Conservation (phyloP, 2,888 invertebrate species). For the Thalpophila matura region DNA sequence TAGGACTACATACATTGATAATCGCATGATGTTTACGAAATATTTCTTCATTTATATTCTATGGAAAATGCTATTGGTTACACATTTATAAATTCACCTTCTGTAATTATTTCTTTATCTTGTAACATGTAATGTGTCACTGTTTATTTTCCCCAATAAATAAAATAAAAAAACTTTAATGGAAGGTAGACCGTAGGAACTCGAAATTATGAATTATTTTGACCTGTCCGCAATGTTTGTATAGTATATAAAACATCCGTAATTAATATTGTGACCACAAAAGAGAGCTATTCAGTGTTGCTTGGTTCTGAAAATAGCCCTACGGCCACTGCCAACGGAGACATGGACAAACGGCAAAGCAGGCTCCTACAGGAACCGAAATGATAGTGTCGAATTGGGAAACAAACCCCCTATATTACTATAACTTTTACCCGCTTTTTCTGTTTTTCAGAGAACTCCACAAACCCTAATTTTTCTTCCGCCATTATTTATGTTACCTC, state of each 20-base stretch:
- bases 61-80: too few species aligned
- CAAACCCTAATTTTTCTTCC: conserved; percentile 36
- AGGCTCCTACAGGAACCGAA: conserved; percentile 14
- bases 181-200: not conserved
- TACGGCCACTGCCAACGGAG: conserved; percentile 18
- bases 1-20: too few species aligned
- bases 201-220: not conserved
- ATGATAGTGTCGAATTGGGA: conserved; percentile 21
- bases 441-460: conserved; percentile 11
- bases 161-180: too few species aligned
- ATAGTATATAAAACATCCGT: conserved; percentile 14
- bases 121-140: too few species aligned
- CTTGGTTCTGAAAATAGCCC: conserved; percentile 13
- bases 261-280: conserved; percentile 30
- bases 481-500: conserved; percentile 29
- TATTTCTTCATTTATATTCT: too few species aligned
- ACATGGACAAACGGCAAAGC: conserved; percentile 32
- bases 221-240: not conserved
- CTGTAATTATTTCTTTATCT: too few species aligned
- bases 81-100: too few species aligned
- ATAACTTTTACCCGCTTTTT: conserved; percentile 4
- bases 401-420: conserved; percentile 13
- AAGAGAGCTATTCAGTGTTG: conserved; percentile 25
- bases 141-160: too few species aligned
- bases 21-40: too few species aligned